These are phyloP conservation scores for Muricea muricata DNA, from an alignment of 92 coral and sea anemone species.

Conservation along the genomic window DNA sequence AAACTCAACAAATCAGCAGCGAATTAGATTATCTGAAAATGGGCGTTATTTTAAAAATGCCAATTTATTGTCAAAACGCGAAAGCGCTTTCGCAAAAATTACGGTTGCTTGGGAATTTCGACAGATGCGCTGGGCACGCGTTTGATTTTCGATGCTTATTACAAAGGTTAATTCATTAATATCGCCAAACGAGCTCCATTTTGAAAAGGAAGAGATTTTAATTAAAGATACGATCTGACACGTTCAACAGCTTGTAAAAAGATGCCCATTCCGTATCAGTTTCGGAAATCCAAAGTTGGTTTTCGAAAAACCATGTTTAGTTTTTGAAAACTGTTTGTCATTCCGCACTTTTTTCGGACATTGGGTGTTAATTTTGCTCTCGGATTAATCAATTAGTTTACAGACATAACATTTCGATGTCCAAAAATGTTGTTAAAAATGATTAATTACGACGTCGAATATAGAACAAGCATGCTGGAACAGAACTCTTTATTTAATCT, in stretches of 20 bases:
- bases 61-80: background rate
- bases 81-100: background rate
- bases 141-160: background rate
- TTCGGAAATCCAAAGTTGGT: too few species aligned
- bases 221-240: constrained; percentile 15
- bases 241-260: background rate
- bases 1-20: background rate
- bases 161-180: background rate
- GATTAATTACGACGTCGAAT: background rate
- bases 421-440: constrained; percentile 7
- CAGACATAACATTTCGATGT: background rate
- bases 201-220: background rate
- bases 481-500: background rate
- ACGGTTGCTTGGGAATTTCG: constrained; percentile 20
- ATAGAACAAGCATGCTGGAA: background rate
- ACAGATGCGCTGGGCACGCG: constrained; percentile 12
- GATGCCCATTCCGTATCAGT: background rate
- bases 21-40: background rate
- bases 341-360: background rate
- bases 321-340: background rate
- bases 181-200: background rate
- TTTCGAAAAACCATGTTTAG: too few species aligned
- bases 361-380: background rate
- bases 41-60: background rate
- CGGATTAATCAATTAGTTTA: constrained; percentile 1